Evolutionary conservation across 2,888 invertebrate genomes (phyloP), one percentile per base, ranked within the genome.

Genomic region (Pyralis farinalis): DNA sequence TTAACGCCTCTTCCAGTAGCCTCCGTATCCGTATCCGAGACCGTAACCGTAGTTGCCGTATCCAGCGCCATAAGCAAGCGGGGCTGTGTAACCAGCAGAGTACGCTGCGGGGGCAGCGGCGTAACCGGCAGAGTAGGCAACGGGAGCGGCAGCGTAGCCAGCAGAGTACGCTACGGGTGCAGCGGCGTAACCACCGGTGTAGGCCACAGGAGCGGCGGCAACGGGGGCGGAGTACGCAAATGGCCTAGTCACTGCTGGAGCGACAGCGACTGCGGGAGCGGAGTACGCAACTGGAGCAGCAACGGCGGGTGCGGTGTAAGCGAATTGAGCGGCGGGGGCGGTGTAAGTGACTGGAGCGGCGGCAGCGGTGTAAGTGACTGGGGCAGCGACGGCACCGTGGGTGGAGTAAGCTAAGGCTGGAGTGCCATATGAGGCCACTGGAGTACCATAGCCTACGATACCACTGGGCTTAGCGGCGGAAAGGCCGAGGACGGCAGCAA

Each of bases 1-100:
- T 30, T 37, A 37, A 37, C 37, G 37, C 22, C 21, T 37, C 22
- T 37, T 37, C 37, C 30, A 37, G 22, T 30, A 30, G 11, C 30
- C 30, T 10, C 30, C 29, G 20, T 36, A 29, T 7, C 37, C 30
- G 29, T 28, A 20, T 10, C 37, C 30, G 10, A 30, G 30, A 37
- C 37, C 37, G 7, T 20, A 29, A 16, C 36, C 29, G 28, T 31
- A 37, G 30, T n/a, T 30, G 11, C 37, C 37, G 20, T 30, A 37
- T 7, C 30, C 30, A 36, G 35, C n/a, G 16, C 16, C 16, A 21
- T 31, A 37, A 3, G 37, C 30, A 4, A 30, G 21, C 21, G 37
- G 30, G 6, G 37, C 22, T 11, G 30, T 21, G 30, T 37, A 37
- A n/a, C 30, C 37, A 7, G 28, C 36, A 5, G 30, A 30, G 37